These are phyloP conservation scores for Heptranchias perlo DNA, from an alignment of 2,113 vertebrate genomes.

Conservation along the genomic window DNA sequence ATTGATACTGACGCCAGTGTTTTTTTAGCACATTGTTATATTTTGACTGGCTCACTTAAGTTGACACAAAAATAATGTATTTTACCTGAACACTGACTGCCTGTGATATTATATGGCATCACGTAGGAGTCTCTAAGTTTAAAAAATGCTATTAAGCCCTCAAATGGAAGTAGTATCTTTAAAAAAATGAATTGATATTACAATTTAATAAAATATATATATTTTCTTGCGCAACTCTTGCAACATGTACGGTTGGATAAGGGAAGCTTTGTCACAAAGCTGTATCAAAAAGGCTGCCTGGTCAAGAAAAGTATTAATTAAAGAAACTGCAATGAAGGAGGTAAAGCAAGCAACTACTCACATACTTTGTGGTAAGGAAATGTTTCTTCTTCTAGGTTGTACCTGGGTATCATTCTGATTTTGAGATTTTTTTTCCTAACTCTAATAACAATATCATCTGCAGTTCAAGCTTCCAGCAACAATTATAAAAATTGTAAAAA, in stretches of 20 bases:
- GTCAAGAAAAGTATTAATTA: neutral
- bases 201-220: neutral
- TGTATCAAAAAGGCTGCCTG: neutral
- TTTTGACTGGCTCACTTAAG: neutral
- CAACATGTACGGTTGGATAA: neutral
- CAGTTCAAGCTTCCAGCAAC: too few species aligned
- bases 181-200: neutral
- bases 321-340: neutral
- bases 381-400: too few species aligned
- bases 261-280: neutral
- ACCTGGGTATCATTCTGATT: too few species aligned
- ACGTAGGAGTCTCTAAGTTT: neutral
- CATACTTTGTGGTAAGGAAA: neutral
- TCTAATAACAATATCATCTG: too few species aligned
- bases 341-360: neutral
- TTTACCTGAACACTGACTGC: neutral
- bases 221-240: neutral
- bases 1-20: neutral
- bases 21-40: neutral
- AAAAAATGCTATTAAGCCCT: neutral
- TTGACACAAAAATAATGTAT: constrained; percentile 14
- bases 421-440: too few species aligned
- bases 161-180: neutral
- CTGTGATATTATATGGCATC: neutral
- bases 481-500: too few species aligned